Evolutionary conservation across 2,113 vertebrate species (phyloP).

Genomic region (Cinclus cinclus): DNA sequence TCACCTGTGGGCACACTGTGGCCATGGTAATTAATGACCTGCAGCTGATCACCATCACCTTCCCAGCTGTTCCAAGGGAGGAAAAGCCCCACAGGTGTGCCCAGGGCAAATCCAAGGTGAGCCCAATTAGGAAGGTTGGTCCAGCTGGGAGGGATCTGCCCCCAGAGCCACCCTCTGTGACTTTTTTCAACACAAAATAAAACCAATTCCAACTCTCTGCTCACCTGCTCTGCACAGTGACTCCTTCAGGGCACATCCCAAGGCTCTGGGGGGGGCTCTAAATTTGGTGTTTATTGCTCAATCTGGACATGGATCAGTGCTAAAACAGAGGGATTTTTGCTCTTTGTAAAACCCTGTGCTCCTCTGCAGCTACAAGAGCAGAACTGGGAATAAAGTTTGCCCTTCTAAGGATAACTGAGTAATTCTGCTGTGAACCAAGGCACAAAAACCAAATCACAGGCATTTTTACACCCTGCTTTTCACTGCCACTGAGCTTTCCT

Average conservation of each 20-base stretch:
- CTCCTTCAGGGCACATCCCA: rapidly evolving
- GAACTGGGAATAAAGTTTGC: not conserved
- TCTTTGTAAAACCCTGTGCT: rapidly evolving
- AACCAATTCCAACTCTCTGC: not conserved
- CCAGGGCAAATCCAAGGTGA: rapidly evolving
- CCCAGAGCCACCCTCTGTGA: rapidly evolving
- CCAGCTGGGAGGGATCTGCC: not conserved
- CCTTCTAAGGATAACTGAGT: not conserved
- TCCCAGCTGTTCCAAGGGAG: rapidly evolving
- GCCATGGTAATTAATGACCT: rapidly evolving
- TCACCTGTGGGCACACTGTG: rapidly evolving
- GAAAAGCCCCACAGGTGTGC: rapidly evolving
- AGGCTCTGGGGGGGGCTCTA: not conserved
- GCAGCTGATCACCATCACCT: not conserved
- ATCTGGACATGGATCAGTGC: rapidly evolving
- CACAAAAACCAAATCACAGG: rapidly evolving
- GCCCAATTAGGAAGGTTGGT: rapidly evolving
- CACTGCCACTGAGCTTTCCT: not conserved
- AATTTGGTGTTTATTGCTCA: rapidly evolving
- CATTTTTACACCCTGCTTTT: not conserved
- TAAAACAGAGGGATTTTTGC: not conserved
- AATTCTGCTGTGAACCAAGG: rapidly evolving
- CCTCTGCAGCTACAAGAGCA: not conserved
- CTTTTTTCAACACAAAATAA: not conserved
- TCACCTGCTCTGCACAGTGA: not conserved